Base-by-base conservation (phyloP, 1,140 invertebrate species). In the Parasteatoda tepidariorum region DNA sequence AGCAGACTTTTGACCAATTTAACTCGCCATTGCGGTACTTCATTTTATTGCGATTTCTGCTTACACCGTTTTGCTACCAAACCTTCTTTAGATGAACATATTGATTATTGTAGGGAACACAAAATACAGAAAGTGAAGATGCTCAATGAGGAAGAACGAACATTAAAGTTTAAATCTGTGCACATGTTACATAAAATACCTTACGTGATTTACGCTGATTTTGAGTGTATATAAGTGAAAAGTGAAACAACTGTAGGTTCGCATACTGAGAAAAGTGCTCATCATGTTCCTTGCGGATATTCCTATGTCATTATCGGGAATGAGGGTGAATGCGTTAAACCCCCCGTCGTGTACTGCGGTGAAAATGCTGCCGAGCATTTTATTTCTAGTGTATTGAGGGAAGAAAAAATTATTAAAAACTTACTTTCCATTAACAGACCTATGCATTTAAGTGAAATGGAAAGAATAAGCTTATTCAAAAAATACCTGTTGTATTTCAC, bases 121-220 rank as follows among this genome's bases (percentile, higher is more conserved):
- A 26, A 7, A 4, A 41, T 41, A 5, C 41, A 73, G 18, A 33
- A 24, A 4, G 57, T 73, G 11, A 57, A 22, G 5, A 55, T 26
- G 24, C 38, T 48, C 2, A n/a, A 6, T 2, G 38, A 28, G 1
- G 13, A 57, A 7, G 28, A 73, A 55, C 4, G 15, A 1, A 9
- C 15, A 4, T 30, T 70, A 48, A 18, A 1, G 18, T 70, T 68
- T 34, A 38, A 11, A 2, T 48, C 15, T 22, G 13, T 3, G 13
- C 6, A 48, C 6, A 2, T 48, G 6, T 11, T 18, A 18, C 7
- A 0, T n/a, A 13, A 5, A 24, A 2, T 41, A 3, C 67, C 34
- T 0, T 71, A 71, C 24, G 30, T 48, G 13, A 74, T 74, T 2
- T 74, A 74, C 33, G 54, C 48, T 13, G 70, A 74, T 30, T 74